Evolutionary conservation across 2,113 vertebrate genomes (phyloP), one percentile per base, ranked within the genome.

Genomic region (Corvus cornix): DNA sequence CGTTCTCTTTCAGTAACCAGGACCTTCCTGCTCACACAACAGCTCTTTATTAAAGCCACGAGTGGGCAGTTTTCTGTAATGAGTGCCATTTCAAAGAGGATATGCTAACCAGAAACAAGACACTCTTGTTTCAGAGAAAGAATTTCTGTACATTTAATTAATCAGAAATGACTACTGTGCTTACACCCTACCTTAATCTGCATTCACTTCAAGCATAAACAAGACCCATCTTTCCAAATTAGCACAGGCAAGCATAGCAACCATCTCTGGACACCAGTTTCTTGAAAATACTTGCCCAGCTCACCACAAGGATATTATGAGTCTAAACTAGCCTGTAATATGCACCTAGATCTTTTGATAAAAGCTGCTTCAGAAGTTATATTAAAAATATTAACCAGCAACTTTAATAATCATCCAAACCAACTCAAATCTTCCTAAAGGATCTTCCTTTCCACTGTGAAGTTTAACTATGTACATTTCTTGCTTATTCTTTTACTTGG

Each of bases 131-230:
- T 67, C 81, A 96, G 62, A 89, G 87, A 93, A 93, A 81, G 66
- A 95, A 92, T 72, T 89, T 91, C 93, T 95, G 91, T 74, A 93
- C 81, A 95, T 91, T 95, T 95, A 97, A 97, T 97, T 96, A 95
- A 94, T 93, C 77, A 85, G 87, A 95, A 96, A 95, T 77, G 0
- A 89, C 89, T 89, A 91, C 91, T 94, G 74, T 79, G 84, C 96
- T 96, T 95, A 93, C 87, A 95, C 83, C 62, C 89, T 94, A 87
- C 89, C 78, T 96, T 94, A 87, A 95, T 95, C 94, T 97, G 95
- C 95, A 97, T 97, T 92, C 43, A 94, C 33, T 95, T 96, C 96
- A 97, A 89, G 96, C 89, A 95, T 85, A 95, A 97, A 97, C 96
- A 97, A 91, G 95, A 96, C 58, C 62, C 74, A 85, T 74, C 84